These are phyloP conservation scores for Sialis fuliginosa DNA, from an alignment of 2,888 invertebrate species.

Conservation along the genomic window DNA sequence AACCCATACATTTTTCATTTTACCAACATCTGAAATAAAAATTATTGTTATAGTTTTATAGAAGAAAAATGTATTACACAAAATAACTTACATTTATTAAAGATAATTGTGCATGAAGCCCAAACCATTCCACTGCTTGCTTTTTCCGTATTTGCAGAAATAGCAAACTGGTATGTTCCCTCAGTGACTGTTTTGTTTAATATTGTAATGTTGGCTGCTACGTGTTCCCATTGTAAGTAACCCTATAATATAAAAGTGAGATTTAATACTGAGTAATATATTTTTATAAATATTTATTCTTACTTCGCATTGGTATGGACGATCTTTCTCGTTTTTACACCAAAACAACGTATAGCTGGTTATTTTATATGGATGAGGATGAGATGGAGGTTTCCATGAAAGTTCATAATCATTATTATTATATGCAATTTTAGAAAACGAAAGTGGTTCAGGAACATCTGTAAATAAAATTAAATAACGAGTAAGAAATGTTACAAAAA, in stretches of 20 bases:
- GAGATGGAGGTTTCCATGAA: constrained; percentile 49
- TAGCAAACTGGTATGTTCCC: constrained; percentile 56
- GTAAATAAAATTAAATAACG: constrained; percentile 12
- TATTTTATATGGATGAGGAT: constrained; percentile 22
- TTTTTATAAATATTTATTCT: constrained; percentile 9
- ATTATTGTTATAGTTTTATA: not conserved
- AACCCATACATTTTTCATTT: constrained; percentile 37
- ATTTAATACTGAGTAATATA: constrained; percentile 1
- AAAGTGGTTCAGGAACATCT: constrained; percentile 32
- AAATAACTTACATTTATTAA: constrained; percentile 19
- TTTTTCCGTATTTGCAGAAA: constrained; percentile 51
- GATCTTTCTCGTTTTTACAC: constrained; percentile 24
- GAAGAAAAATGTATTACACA: constrained; percentile 2
- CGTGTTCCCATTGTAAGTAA: constrained; percentile 37
- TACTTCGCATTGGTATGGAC: constrained; percentile 23
- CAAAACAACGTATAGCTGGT: constrained; percentile 68
- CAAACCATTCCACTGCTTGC: constrained; percentile 72
- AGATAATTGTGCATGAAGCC: constrained; percentile 55
- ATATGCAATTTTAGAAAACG: constrained; percentile 55
- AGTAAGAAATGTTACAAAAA: constrained; percentile 7
- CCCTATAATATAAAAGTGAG: constrained; percentile 25
- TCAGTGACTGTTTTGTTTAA: constrained; percentile 41
- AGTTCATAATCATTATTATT: constrained; percentile 53
- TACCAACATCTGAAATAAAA: constrained; percentile 24
- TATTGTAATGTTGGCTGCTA: constrained; percentile 28